Evolutionary conservation across 2,113 vertebrate genomes (phyloP).

Genomic region (Bufo bufo): DNA sequence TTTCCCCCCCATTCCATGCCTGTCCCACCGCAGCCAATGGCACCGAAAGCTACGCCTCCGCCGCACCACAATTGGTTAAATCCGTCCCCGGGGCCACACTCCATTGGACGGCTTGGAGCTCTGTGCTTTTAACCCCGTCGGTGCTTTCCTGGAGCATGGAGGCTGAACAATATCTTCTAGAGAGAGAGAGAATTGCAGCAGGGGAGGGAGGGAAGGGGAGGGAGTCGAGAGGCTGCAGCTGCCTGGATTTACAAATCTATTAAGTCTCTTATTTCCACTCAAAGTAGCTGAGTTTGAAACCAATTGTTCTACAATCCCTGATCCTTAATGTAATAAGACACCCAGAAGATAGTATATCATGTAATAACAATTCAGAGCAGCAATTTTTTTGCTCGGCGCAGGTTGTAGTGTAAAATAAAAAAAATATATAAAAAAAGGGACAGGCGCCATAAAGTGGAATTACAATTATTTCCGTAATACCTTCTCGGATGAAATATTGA

Average conservation of each 20-base stretch:
- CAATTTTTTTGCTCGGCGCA: constrained; percentile 32
- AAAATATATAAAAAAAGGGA: background rate
- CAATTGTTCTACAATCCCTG: constrained; percentile 51
- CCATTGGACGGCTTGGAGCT: constrained; percentile 39
- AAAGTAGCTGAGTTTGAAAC: constrained; percentile 51
- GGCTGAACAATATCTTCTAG: constrained; percentile 28
- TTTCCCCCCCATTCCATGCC: constrained; percentile 47
- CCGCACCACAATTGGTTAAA: constrained; percentile 26
- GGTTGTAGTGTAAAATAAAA: constrained; percentile 1
- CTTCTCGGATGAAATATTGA: constrained; percentile 34
- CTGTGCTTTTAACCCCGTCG: constrained; percentile 32
- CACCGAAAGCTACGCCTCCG: constrained; percentile 5
- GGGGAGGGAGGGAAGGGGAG: background rate
- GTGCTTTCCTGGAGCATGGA: background rate
- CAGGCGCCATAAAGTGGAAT: constrained; percentile 20
- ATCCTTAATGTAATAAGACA: constrained; percentile 45
- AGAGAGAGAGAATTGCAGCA: constrained; percentile 2
- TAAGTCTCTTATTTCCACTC: constrained; percentile 56
- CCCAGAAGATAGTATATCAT: constrained; percentile 48
- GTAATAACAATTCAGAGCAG: constrained; percentile 52
- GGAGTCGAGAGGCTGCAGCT: constrained; percentile 40
- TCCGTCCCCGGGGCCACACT: constrained; percentile 31
- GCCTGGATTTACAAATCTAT: constrained; percentile 54
- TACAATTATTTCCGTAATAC: constrained; percentile 41
- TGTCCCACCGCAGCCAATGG: constrained; percentile 50